Base-by-base conservation (phyloP, 2,797 vertebrate genomes). In the Ptychobarbus kaznakovi region DNA sequence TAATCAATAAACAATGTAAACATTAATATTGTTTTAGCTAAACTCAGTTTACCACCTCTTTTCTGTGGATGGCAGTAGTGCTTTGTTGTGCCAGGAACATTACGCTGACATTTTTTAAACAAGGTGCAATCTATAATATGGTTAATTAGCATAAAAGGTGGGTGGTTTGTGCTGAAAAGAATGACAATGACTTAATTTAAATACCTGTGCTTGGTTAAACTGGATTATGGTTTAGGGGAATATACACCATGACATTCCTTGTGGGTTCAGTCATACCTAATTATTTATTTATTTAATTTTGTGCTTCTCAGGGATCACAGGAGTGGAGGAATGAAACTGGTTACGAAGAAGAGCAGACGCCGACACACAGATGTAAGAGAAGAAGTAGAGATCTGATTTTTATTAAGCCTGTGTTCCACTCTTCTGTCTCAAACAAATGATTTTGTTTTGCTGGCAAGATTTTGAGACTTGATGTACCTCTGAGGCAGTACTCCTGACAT, bases 361-460 rank as follows among this genome's bases (percentile, higher is more conserved):
- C 92, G 97, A 89, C 96, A 99, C 94, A 99, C 98, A 0, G 98
- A 98, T 1, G 98, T 99, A 94, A 97, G 97, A 89, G 53, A 72
- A 51, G 2, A 72, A 75, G 58, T 44, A 25, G 22, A 35, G 3
- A 28, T 80, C 44, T 40, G 46, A 78, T 66, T 65, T 66, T 46
- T 25, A 42, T 83, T 65, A 44, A 72, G 7, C n/a, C 13, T 69
- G 11, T 70, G 18, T 58, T 32, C 38, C 18, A 4, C 4, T 69
- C 53, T 40, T 44, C 15, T 12, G 44, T 49, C 25, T 80, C 42
- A 66, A 40, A 40, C 16, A 32, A 46, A 22, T 73, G 2, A 46
- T 79, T 46, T 58, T 12, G 12, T 22, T 77, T 56, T 58, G n/a
- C n/a, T 20, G 6, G 38, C 38, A 73, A 63, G 18, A 56, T 25